A percentile compares a stretch with the other conserved stretches of the same genome.
phyloP scores from a whole-genome alignment of 2,797 vertebrate genomes.

The Sebastolobus alascanus region DNA sequence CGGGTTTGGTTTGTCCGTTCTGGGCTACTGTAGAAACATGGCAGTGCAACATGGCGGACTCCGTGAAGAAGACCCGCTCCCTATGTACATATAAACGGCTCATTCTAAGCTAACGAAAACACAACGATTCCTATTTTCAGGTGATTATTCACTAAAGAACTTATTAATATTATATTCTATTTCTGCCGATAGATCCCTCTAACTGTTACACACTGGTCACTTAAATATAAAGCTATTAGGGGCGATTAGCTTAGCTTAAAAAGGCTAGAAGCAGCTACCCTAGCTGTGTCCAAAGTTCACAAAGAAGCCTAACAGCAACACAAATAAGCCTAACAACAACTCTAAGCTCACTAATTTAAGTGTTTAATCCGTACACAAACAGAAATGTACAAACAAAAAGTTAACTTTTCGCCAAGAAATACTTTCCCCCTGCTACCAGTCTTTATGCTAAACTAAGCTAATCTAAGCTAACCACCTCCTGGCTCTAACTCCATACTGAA shows the following conservation, averaged over 20 bases:
- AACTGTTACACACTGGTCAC: neutral
- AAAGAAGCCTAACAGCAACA: neutral
- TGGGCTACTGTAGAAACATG: no score
- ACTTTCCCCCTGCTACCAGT: neutral
- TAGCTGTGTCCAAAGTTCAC: constrained; percentile 20
- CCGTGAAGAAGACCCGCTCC: no score
- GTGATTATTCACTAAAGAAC: no score
- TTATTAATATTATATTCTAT: no score
- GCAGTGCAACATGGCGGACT: no score
- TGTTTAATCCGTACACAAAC: constrained; percentile 8
- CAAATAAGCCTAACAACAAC: neutral
- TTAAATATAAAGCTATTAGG: neutral
- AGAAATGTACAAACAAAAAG: neutral
- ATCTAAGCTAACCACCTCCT: neutral
- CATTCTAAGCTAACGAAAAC: no score
- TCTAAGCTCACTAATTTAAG: neutral
- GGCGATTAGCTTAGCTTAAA: constrained; percentile 5
- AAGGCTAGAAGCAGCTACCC: neutral
- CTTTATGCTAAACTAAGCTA: neutral
- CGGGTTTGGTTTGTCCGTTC: no score
- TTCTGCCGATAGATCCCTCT: no score
- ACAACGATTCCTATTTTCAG: no score
- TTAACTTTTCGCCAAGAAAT: neutral
- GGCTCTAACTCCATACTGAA: neutral
- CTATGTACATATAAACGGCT: no score